These are phyloP conservation scores for Caenorhabditis remanei DNA, from an alignment of 1,140 invertebrate genomes.

Conservation along the genomic window DNA sequence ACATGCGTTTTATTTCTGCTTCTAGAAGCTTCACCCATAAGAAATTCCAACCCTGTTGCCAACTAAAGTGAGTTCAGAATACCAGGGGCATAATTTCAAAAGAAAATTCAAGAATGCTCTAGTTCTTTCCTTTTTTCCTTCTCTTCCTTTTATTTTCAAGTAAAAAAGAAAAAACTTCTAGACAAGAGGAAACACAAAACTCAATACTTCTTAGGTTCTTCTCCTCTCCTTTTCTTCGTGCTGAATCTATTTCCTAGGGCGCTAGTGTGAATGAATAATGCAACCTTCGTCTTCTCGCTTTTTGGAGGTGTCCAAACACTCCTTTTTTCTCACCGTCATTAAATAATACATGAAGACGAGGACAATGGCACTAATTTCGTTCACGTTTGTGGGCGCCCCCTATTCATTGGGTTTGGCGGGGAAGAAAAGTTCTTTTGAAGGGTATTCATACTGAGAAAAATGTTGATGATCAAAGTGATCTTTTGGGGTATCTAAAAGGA, in stretches of 20 bases:
- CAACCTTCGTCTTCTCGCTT: conserved; percentile 28
- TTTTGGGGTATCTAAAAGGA: neutral
- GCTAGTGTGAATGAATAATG: conserved; percentile 37
- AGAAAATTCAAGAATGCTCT: too few species aligned
- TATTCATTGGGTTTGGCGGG: neutral
- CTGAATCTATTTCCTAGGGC: conserved; percentile 23
- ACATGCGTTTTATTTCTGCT: too few species aligned
- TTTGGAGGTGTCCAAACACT: conserved; percentile 31
- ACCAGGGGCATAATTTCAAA: too few species aligned
- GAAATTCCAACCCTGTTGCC: too few species aligned
- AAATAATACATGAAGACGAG: conserved; percentile 17
- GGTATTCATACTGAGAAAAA: neutral
- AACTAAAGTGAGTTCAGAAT: too few species aligned
- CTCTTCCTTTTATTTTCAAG: too few species aligned
- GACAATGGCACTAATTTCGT: conserved; percentile 20
- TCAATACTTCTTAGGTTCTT: neutral
- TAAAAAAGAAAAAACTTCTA: neutral
- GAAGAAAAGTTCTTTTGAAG: neutral
- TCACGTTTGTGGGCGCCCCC: neutral
- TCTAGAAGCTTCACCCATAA: too few species aligned
- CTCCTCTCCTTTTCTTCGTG: neutral
- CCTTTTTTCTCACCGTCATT: conserved; percentile 23
- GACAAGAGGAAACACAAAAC: neutral
- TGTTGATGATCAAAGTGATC: neutral
- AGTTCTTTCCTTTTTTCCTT: too few species aligned